phyloP scores from a whole-genome alignment of 37 sponge, comb jelly and placozoan species.

The Agelas oroides region DNA sequence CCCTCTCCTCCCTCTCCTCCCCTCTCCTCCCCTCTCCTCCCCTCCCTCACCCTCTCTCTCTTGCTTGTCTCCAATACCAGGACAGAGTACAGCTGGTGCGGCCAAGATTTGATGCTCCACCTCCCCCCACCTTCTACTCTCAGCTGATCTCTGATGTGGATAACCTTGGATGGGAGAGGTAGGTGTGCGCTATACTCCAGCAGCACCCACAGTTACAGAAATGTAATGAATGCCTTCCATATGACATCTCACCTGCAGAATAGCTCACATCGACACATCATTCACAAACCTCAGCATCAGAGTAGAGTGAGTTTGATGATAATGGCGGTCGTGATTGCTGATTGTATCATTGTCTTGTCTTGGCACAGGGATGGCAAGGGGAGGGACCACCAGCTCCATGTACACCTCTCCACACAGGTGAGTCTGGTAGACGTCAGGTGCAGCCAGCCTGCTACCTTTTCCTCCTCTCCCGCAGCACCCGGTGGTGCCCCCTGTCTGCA shows the following conservation, averaged over 20 bases:
- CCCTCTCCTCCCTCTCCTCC: background rate
- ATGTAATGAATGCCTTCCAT: too few relatives aligned
- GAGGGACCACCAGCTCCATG: slow-evolving; percentile 18
- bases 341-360: background rate
- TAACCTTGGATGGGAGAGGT: slow-evolving; percentile 59
- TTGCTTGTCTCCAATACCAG: background rate
- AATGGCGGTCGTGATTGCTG: too few relatives aligned
- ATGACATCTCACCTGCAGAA: slow-evolving; percentile 30
- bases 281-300: slow-evolving; percentile 28
- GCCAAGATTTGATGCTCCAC: background rate
- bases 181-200: background rate
- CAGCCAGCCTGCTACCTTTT: too few relatives aligned
- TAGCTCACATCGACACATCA: slow-evolving; percentile 9
- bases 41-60: background rate
- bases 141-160: slow-evolving; percentile 47
- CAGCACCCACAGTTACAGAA: slow-evolving; percentile 21
- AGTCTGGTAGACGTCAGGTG: too few relatives aligned
- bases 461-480: slow-evolving; percentile 38
- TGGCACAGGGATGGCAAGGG: slow-evolving; percentile 9
- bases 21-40: too few relatives aligned
- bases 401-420: slow-evolving; percentile 16
- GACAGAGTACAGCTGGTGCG: background rate
- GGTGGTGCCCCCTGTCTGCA: background rate
- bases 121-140: slow-evolving; percentile 38
- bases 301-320: background rate